Base-by-base conservation (phyloP, 2,797 vertebrate genomes). In the Sphenodon punctatus region DNA sequence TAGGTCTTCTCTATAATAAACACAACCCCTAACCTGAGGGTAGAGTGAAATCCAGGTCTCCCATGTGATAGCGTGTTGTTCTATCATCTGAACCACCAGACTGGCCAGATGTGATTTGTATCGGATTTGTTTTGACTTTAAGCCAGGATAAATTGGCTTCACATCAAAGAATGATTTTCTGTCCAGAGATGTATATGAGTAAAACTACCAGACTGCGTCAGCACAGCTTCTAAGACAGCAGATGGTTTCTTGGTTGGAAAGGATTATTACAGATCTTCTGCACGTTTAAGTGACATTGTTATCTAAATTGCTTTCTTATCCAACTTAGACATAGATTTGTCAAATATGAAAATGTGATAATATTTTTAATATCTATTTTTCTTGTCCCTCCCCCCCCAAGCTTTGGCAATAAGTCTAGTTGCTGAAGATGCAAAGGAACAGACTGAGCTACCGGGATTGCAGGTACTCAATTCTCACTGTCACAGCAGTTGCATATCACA, bases 391-490 rank as follows among this genome's bases (percentile, higher is more conserved):
- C 8, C 69, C 27, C 20, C 39, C 23, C 27, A 87, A 96, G 95
- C 81, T 83, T 93, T 93, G 87, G 86, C 89, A 79, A 1, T 90
- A 73, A 80, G 5, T 53, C 75, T 90, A 76, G 67, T 81, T 89
- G 82, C 88, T 88, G 92, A 93, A 92, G 90, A 75, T 85, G 51
- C n/a, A 66, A 90, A 94, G 88, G 89, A 94, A 79, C 72, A 91
- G 51, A 67, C 48, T 48, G 85, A 85, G 53, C 64, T 78, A 27
- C 66, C 78, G 59, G 51, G 78, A 58, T 80, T 90, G 66, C 91
- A 96, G 95, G 96, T 96, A 96, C 85, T 87, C 48, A 69, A 81
- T 88, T 87, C 64, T 85, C 69, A 69, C 63, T 69, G 39, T 80
- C 11, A 48, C 34, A 88, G 55, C 30, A 77, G 22, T 42, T 72